Evolutionary conservation across 2,113 vertebrate genomes (phyloP).

Genomic region (Siphamia tubifer): DNA sequence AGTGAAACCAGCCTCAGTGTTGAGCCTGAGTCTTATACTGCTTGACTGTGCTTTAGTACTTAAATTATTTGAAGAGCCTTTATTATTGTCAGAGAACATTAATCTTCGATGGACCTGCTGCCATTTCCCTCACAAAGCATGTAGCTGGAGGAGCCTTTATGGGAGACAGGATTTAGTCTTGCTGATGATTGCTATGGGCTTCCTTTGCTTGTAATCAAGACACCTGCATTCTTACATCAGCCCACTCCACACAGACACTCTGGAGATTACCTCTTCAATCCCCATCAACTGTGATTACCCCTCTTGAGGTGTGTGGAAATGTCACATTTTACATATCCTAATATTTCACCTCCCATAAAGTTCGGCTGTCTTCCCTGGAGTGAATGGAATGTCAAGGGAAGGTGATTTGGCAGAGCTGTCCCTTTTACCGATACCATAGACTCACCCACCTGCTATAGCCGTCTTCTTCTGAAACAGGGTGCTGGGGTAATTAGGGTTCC

Average conservation of each 20-base stretch:
- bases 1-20: constrained; percentile 36
- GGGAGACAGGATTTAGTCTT: constrained; percentile 16
- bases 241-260: constrained; percentile 43
- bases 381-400: constrained; percentile 64
- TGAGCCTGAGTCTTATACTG: constrained; percentile 29
- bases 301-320: constrained; percentile 73
- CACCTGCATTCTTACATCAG: constrained; percentile 42
- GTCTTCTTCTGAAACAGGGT: constrained; percentile 42
- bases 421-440: constrained; percentile 10
- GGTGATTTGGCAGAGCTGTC: constrained; percentile 2
- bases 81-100: constrained; percentile 56
- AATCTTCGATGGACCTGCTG: constrained; percentile 25
- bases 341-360: constrained; percentile 72
- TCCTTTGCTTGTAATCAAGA: constrained; percentile 62
- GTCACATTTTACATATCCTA: constrained; percentile 80
- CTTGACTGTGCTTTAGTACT: constrained; percentile 53
- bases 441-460: constrained; percentile 41
- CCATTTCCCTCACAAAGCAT: constrained; percentile 35
- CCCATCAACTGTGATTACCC: constrained; percentile 75
- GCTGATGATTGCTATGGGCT: constrained; percentile 37
- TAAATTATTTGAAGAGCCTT: constrained; percentile 54
- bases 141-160: constrained; percentile 23
- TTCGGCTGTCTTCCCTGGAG: constrained; percentile 37
- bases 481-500: constrained; percentile 74
- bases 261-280: constrained; percentile 60